Conservation (phyloP, 2,888 invertebrate species). For the Habrosyne pyritoides region DNA sequence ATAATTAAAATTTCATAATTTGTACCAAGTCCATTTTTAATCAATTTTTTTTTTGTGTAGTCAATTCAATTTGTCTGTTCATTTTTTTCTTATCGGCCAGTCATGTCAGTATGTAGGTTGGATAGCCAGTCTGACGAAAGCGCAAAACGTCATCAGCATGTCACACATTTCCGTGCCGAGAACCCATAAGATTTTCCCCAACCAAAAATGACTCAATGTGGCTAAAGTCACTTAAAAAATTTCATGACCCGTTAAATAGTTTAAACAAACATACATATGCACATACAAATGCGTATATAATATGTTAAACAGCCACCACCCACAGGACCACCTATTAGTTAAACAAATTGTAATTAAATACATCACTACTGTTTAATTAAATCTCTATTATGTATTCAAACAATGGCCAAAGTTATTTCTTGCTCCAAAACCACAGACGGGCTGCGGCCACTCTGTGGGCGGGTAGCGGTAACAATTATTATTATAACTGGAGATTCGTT, state of each 20-base stretch:
- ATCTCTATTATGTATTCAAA: constrained; percentile 47
- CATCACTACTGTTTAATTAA: constrained; percentile 57
- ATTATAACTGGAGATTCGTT: neutral
- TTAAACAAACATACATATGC: constrained; percentile 1
- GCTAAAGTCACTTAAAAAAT: too few relatives aligned
- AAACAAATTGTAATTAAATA: constrained; percentile 61
- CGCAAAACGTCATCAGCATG: too few relatives aligned
- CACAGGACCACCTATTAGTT: constrained; percentile 44
- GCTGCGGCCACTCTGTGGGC: constrained; percentile 10
- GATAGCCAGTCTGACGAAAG: too few relatives aligned
- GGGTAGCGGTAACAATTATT: constrained; percentile 9
- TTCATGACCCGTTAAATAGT: neutral
- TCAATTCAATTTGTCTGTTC: too few relatives aligned
- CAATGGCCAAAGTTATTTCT: constrained; percentile 32
- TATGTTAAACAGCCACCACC: constrained; percentile 26
- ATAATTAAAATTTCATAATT: too few relatives aligned
- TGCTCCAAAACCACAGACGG: neutral
- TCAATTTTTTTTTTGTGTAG: too few relatives aligned
- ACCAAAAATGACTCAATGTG: too few relatives aligned
- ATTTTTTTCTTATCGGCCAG: too few relatives aligned
- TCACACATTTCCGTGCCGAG: too few relatives aligned
- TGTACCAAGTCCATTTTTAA: too few relatives aligned
- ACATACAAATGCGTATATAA: constrained; percentile 13
- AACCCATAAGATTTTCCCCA: too few relatives aligned
- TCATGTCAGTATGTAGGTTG: too few relatives aligned